Evolutionary conservation across 2,888 invertebrate genomes (phyloP), one percentile per base, ranked within the genome.

Genomic region (Andrena hattorfiana): DNA sequence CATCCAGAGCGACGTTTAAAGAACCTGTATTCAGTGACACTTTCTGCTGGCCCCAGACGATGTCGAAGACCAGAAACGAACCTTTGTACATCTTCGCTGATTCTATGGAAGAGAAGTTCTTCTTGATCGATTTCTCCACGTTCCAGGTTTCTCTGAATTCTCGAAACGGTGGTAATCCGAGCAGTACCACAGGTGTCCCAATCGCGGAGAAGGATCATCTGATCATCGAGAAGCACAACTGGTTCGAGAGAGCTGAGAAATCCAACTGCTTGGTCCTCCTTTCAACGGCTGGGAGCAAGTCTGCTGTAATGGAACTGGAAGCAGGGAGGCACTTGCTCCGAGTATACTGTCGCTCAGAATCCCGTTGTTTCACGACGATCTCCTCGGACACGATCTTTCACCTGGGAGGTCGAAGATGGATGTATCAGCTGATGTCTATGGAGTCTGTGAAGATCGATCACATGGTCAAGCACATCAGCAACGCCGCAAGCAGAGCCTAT

Each of bases 71-170:
- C 8, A 85, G 83, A 68, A 88, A 90, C 83, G 89, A 90, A 42
- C 87, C 89, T 0, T 30, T 92, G 10, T 92, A 92, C 66, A 66
- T 92, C 0, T 86, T 92, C 54, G 80, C 84, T 49, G 91, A 92
- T 68, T 92, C 91, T 0, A 0, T 81, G 5, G 81, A 88, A 0
- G 51, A 74, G 0, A 91, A 89, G 69, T 90, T 91, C 35, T 85
- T 91, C 35, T 75, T 92, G 0, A 60, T 92, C 8, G 82, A 77
- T 60, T 85, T 89, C 56, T 84, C 85, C 23, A 73, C 80, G 8
- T 63, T 80, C 3, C 48, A 64, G 51, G 42, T 64, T 1, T n/a
- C 42, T 1, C 20, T 20, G 5, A 49, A 68, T 8, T 8, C 23
- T 1, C 2, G 5, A n/a, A 10, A 5, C 2, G 10, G 30, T 6